Percentiles rank a stretch among this genome's conserved stretches.
Conservation (phyloP, 2,888 invertebrate genomes). For the Resseliella maxima region DNA sequence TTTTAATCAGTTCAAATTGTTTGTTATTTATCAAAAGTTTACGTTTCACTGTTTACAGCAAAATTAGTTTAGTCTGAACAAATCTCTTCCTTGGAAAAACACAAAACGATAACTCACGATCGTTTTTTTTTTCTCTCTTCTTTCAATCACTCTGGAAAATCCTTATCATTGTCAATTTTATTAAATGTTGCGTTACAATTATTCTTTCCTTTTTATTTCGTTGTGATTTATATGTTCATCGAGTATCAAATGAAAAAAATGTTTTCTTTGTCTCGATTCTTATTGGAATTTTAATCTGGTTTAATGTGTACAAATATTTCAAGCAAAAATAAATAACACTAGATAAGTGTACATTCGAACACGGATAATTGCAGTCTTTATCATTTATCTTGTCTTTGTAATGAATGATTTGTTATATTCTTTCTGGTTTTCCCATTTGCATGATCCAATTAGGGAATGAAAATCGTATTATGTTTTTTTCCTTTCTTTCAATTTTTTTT, state of each 20-base stretch:
- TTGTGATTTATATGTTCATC: background rate
- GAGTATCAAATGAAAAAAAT: background rate
- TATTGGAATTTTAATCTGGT: background rate
- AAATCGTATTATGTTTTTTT: background rate
- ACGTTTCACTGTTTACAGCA: background rate
- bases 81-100: background rate
- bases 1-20: too few relatives aligned
- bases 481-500: background rate
- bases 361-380: background rate
- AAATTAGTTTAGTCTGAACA: background rate
- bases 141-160: background rate
- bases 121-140: background rate
- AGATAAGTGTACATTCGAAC: background rate
- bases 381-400: background rate
- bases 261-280: background rate
- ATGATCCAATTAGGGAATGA: background rate
- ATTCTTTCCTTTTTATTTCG: background rate
- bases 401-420: background rate
- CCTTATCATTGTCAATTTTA: slow-evolving; percentile 20
- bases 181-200: background rate
- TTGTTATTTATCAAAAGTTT: too few relatives aligned
- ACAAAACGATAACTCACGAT: background rate
- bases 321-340: background rate
- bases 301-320: background rate
- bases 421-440: background rate